Evolutionary conservation across 2,113 vertebrate genomes (phyloP).

Genomic region (Channa argus): DNA sequence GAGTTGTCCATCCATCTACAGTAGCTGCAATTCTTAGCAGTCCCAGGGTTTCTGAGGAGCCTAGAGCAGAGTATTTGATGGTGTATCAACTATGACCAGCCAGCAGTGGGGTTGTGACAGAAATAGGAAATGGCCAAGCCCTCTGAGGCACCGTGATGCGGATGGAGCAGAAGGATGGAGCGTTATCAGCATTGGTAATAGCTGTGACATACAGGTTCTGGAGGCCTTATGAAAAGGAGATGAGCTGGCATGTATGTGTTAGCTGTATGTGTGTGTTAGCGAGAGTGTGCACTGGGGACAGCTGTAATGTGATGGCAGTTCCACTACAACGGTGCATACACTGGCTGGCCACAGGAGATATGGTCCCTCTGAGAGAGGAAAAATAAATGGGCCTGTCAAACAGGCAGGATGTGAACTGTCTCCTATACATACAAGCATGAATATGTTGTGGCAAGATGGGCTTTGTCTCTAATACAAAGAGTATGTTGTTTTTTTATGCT

Average conservation of each 20-base stretch:
- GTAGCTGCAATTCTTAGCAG: slow-evolving; percentile 31
- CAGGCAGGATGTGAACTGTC: slow-evolving; percentile 74
- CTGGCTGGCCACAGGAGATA: slow-evolving; percentile 75
- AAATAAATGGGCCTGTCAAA: slow-evolving; percentile 83
- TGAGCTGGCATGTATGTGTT: slow-evolving; percentile 24
- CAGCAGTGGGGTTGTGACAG: slow-evolving; percentile 41
- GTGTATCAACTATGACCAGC: slow-evolving; percentile 49
- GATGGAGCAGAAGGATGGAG: slow-evolving; percentile 36
- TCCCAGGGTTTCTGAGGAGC: slow-evolving; percentile 59
- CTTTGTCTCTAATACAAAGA: slow-evolving; percentile 49
- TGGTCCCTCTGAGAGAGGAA: slow-evolving; percentile 59
- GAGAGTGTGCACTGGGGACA: slow-evolving; percentile 38
- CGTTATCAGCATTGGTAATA: slow-evolving; percentile 73
- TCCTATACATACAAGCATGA: slow-evolving; percentile 45
- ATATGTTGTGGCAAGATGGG: slow-evolving; percentile 40
- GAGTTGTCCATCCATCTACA: slow-evolving; percentile 58
- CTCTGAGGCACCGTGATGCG: slow-evolving; percentile 52
- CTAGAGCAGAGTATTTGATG: slow-evolving; percentile 45
- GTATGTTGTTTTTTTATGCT: slow-evolving; percentile 34
- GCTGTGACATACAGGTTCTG: slow-evolving; percentile 64
- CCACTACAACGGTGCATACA: slow-evolving; percentile 36
- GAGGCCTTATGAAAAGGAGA: slow-evolving; percentile 40
- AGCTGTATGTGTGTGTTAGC: slow-evolving; percentile 20
- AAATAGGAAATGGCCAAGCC: slow-evolving; percentile 56
- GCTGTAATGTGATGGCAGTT: slow-evolving; percentile 62